Conservation (phyloP, 2,797 vertebrate species). For the Amblyraja radiata region DNA sequence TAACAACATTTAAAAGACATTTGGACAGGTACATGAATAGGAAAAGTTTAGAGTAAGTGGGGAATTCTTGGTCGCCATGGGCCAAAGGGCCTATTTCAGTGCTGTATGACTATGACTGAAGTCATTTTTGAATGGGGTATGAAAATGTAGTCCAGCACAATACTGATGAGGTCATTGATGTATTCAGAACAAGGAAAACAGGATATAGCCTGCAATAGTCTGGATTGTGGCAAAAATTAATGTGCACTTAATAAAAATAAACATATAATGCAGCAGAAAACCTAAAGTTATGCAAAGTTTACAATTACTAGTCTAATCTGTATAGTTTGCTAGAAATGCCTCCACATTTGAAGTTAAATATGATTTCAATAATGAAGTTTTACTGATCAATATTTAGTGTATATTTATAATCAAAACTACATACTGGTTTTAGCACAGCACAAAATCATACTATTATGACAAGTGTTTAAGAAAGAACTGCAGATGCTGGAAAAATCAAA, state of each 20-base stretch:
- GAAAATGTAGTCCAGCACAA: neutral
- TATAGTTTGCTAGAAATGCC: neutral
- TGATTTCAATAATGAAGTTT: neutral
- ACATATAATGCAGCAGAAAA: neutral
- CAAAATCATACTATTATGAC: neutral
- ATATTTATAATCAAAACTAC: neutral
- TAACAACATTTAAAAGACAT: no score
- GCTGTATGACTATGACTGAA: neutral
- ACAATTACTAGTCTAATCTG: neutral
- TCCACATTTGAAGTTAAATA: neutral
- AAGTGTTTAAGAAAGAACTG: no score
- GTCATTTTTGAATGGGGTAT: neutral
- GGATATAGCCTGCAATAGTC: neutral
- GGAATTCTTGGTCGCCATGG: no score
- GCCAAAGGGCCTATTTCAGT: no score
- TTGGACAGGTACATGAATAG: no score
- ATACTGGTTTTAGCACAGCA: neutral
- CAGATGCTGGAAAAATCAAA: no score
- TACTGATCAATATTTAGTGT: neutral
- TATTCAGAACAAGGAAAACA: no score
- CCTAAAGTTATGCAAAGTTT: neutral
- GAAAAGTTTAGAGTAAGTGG: no score
- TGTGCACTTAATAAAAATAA: no score
- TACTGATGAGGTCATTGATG: no score
- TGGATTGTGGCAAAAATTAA: neutral